Evolutionary conservation across 2,113 vertebrate genomes (phyloP).

Genomic region (Podiceps cristatus): DNA sequence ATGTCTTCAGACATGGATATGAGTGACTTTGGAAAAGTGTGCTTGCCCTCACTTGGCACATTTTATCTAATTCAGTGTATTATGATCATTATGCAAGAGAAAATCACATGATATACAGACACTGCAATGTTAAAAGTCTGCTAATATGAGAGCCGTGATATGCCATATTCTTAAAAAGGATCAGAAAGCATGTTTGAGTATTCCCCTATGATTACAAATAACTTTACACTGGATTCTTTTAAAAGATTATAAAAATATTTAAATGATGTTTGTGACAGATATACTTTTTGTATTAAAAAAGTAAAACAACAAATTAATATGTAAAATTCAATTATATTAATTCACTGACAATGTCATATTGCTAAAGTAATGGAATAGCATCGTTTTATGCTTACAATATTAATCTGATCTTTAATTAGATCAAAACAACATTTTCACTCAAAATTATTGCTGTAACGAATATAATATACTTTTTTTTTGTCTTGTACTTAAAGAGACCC

Average conservation of each 20-base stretch:
- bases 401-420: neutral
- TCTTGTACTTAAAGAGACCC: neutral
- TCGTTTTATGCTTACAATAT: neutral
- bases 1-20: neutral
- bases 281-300: neutral
- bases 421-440: neutral
- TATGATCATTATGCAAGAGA: fast-evolving
- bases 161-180: neutral
- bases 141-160: neutral
- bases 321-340: neutral
- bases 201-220: neutral
- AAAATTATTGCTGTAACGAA: neutral
- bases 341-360: neutral
- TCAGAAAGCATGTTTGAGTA: neutral
- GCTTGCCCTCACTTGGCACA: neutral
- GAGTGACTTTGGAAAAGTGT: neutral
- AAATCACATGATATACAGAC: neutral
- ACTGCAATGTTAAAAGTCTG: neutral
- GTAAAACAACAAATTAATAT: neutral
- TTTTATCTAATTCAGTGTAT: neutral
- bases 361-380: neutral
- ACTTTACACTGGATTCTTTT: neutral
- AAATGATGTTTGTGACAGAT: neutral
- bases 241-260: neutral
- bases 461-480: neutral